Evolutionary conservation across 2,888 invertebrate species (phyloP).

Genomic region (Drosophila lutescens): DNA sequence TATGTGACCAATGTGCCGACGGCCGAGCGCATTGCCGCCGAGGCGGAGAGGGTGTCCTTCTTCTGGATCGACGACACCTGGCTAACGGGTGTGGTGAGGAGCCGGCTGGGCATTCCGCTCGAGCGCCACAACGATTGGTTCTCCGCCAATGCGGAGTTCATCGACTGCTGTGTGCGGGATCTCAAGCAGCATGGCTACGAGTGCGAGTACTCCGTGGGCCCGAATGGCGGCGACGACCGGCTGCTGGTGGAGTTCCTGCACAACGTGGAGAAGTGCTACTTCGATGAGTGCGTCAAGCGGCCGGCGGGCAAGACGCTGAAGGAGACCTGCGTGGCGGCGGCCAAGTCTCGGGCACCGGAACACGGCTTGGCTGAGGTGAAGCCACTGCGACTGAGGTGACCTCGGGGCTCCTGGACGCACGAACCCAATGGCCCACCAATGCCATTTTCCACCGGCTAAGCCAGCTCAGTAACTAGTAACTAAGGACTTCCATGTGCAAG

Average conservation of each 20-base stretch:
- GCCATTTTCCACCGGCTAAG: too few species aligned
- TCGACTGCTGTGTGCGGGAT: constrained; percentile 90
- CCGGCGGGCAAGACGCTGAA: constrained; percentile 85
- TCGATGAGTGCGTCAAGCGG: constrained; percentile 86
- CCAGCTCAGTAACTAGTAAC: constrained; percentile 7
- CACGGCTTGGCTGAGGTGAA: constrained; percentile 81
- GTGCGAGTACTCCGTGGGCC: constrained; percentile 90
- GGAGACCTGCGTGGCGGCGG: constrained; percentile 87
- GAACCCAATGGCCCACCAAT: neutral
- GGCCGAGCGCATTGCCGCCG: constrained; percentile 86
- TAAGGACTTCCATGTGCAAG: constrained; percentile 30
- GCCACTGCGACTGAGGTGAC: constrained; percentile 73
- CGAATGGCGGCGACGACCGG: constrained; percentile 90
- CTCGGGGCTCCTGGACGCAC: neutral
- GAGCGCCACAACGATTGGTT: constrained; percentile 87
- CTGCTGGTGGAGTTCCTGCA: constrained; percentile 88
- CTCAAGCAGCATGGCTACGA: constrained; percentile 86
- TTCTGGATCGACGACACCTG: constrained; percentile 98
- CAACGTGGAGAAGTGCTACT: constrained; percentile 87
- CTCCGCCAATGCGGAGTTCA: constrained; percentile 89
- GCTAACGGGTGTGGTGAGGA: constrained; percentile 91
- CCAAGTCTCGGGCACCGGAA: constrained; percentile 75
- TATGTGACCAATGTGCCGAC: constrained; percentile 90
- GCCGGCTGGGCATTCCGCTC: constrained; percentile 86
- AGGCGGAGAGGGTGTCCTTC: constrained; percentile 86